phyloP scores from a whole-genome alignment of 2,888 invertebrate species.

The Lacanobia wlatinum region DNA sequence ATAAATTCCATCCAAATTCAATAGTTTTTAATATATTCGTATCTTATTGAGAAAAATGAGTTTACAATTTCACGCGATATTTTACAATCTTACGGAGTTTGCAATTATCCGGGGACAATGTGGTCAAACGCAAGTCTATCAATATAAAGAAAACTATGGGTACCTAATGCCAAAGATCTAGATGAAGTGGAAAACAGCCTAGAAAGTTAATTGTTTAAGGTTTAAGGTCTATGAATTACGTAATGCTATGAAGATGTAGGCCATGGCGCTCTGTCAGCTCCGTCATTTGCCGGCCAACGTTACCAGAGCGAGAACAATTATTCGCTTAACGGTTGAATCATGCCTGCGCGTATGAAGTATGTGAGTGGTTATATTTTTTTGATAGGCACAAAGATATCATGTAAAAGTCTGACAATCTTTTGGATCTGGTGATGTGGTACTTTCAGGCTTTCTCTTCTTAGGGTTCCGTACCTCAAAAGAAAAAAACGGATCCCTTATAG shows the following conservation, averaged over 20 bases:
- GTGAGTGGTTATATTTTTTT: neutral
- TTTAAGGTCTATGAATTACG: conserved; percentile 46
- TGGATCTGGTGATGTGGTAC: neutral
- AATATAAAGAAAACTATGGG: no score
- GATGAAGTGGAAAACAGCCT: conserved; percentile 63
- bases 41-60: no score
- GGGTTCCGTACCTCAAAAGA: no score
- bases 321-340: conserved; percentile 18
- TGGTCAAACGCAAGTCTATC: no score
- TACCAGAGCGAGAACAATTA: conserved; percentile 52
- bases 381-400: conserved; percentile 1
- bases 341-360: neutral
- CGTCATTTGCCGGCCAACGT: conserved; percentile 26
- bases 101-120: no score
- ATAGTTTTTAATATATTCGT: no score
- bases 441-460: conserved; percentile 31
- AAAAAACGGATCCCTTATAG: no score
- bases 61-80: no score
- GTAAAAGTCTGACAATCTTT: conserved; percentile 11
- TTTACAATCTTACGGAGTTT: no score
- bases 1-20: no score
- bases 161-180: conserved; percentile 48
- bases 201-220: conserved; percentile 50
- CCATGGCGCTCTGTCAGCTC: conserved; percentile 33
- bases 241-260: conserved; percentile 54